Evolutionary conservation across 1,140 invertebrate genomes (phyloP).

Genomic region (Galendromus occidentalis): DNA sequence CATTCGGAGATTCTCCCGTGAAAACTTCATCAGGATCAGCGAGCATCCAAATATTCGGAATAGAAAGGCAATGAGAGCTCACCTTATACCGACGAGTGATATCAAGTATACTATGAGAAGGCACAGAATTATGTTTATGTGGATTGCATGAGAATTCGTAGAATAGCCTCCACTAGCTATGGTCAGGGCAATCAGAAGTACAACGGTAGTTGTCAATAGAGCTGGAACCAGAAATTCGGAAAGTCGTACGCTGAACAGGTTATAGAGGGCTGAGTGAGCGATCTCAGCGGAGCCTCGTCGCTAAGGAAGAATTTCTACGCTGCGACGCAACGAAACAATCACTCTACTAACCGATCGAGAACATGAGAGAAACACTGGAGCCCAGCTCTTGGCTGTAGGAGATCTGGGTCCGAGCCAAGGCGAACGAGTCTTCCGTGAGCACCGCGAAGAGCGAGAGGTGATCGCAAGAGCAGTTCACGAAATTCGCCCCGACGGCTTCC

Average conservation of each 20-base stretch:
- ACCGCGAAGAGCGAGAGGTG: constrained; percentile 79
- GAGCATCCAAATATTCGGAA: constrained; percentile 11
- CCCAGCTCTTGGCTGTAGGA: constrained; percentile 2
- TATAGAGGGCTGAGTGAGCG: background rate
- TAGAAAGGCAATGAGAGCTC: background rate
- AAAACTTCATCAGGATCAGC: background rate
- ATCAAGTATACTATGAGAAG: constrained; percentile 63
- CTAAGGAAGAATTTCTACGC: background rate
- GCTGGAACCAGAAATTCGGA: background rate
- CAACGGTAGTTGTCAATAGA: background rate
- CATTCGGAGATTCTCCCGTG: background rate
- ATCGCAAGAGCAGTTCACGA: constrained; percentile 83
- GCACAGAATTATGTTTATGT: constrained; percentile 73
- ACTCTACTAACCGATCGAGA: constrained; percentile 1
- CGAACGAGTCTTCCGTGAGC: constrained; percentile 42
- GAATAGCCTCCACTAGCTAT: constrained; percentile 33
- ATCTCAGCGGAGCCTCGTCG: background rate
- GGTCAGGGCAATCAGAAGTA: background rate
- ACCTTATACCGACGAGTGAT: constrained; percentile 44
- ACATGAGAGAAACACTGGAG: background rate
- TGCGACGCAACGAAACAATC: no score
- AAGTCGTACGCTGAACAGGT: background rate
- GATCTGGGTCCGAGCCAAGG: background rate
- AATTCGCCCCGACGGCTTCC: constrained; percentile 35
- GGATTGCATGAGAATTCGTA: constrained; percentile 82